phyloP scores from a whole-genome alignment of 2,888 invertebrate species.

The Morinoia aosen region DNA sequence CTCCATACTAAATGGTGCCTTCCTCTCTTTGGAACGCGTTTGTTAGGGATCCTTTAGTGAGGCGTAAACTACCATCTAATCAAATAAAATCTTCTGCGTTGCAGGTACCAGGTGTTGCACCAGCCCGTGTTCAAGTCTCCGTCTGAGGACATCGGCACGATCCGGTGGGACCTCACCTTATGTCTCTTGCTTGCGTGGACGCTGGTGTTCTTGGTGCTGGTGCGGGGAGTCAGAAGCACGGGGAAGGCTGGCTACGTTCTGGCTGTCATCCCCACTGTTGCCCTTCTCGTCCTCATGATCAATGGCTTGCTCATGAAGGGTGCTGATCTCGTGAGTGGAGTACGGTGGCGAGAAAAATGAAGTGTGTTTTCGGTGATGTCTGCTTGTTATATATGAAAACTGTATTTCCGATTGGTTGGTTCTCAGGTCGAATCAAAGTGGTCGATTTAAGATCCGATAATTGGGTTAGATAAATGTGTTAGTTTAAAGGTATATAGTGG shows the following conservation, averaged over 20 bases:
- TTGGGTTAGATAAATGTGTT: too few species aligned
- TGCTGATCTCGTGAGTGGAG: constrained; percentile 63
- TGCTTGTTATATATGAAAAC: neutral
- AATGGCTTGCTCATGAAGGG: constrained; percentile 69
- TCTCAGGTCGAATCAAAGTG: too few species aligned
- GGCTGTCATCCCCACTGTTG: constrained; percentile 70
- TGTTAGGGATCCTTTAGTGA: too few species aligned
- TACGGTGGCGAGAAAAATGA: neutral
- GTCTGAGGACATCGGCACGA: constrained; percentile 69
- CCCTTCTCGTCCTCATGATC: constrained; percentile 69
- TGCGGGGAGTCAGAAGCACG: constrained; percentile 69
- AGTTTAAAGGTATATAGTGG: too few species aligned
- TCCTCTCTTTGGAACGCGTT: too few species aligned
- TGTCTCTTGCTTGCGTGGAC: constrained; percentile 70
- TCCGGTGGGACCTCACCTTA: constrained; percentile 70
- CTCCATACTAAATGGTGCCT: too few species aligned
- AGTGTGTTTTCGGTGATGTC: neutral
- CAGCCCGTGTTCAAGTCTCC: constrained; percentile 65
- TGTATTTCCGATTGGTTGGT: neutral
- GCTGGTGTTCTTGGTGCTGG: constrained; percentile 69
- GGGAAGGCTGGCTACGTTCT: constrained; percentile 70
- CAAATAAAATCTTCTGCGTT: neutral
- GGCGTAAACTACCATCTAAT: too few species aligned
- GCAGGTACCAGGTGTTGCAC: constrained; percentile 41
- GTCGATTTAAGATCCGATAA: too few species aligned